phyloP scores from a whole-genome alignment of 2,888 invertebrate species.

The Psylliodes chrysocephalus region DNA sequence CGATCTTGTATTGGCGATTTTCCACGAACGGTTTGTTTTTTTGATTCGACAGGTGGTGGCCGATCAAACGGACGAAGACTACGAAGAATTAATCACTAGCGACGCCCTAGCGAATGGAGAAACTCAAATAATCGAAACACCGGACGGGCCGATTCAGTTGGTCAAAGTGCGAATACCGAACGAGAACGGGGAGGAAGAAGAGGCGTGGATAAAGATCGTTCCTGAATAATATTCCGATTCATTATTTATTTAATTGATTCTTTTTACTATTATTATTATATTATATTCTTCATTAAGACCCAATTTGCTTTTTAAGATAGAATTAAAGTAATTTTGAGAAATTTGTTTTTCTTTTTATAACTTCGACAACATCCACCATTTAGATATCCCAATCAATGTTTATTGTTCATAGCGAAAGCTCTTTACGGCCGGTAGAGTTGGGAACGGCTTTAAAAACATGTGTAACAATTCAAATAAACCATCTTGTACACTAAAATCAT shows the following conservation, averaged over 20 bases:
- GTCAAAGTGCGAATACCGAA: slow-evolving; percentile 62
- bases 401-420: too few relatives aligned
- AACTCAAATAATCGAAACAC: slow-evolving; percentile 63
- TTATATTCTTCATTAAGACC: not conserved
- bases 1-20: too few relatives aligned
- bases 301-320: not conserved
- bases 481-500: too few relatives aligned
- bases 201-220: slow-evolving; percentile 64
- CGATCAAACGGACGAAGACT: slow-evolving; percentile 50
- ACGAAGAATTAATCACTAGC: slow-evolving; percentile 55
- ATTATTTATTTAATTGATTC: not conserved
- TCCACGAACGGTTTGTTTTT: too few relatives aligned
- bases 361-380: too few relatives aligned
- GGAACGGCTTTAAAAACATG: too few relatives aligned
- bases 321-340: not conserved
- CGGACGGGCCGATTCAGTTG: slow-evolving; percentile 61
- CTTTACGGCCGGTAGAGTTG: too few relatives aligned
- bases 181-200: slow-evolving; percentile 62
- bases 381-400: too few relatives aligned
- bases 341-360: not conserved
- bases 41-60: slow-evolving; percentile 40
- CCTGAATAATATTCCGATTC: slow-evolving; percentile 41
- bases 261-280: not conserved
- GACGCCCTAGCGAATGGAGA: slow-evolving; percentile 57
- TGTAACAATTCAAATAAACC: too few relatives aligned